phyloP scores from a whole-genome alignment of 2,888 invertebrate species.

The Lagria hirta region DNA sequence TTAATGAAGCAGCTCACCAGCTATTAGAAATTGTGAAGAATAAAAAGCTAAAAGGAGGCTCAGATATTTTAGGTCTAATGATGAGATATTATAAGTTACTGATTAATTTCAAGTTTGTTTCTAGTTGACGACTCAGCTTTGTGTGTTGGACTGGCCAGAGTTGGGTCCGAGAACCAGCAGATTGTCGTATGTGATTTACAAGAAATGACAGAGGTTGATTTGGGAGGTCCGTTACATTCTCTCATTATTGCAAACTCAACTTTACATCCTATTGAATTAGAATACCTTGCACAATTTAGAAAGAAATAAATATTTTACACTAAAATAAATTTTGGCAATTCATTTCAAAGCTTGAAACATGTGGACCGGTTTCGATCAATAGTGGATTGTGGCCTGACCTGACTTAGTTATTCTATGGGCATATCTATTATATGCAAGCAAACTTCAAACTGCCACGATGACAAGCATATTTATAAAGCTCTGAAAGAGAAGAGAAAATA shows the following conservation, averaged over 20 bases:
- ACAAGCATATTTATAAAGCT: too few relatives aligned
- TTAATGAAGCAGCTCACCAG: slow-evolving; percentile 83
- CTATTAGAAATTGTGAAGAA: slow-evolving; percentile 69
- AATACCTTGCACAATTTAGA: slow-evolving; percentile 77
- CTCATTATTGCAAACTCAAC: slow-evolving; percentile 81
- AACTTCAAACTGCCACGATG: too few relatives aligned
- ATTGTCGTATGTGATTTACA: slow-evolving; percentile 74
- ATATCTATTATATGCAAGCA: too few relatives aligned
- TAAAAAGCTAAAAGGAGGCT: slow-evolving; percentile 10
- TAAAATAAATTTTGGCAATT: too few relatives aligned
- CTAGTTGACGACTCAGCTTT: slow-evolving; percentile 59
- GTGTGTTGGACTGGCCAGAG: slow-evolving; percentile 86
- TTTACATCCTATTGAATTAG: slow-evolving; percentile 88
- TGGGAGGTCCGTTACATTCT: slow-evolving; percentile 93
- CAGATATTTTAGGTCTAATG: slow-evolving; percentile 3
- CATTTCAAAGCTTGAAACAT: too few relatives aligned
- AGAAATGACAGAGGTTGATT: slow-evolving; percentile 69
- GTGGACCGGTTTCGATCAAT: too few relatives aligned
- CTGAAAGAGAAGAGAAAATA: too few relatives aligned
- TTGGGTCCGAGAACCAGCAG: slow-evolving; percentile 82
- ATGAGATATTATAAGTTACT: slow-evolving; percentile 7
- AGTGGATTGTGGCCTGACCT: too few relatives aligned
- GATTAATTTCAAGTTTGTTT: slow-evolving; percentile 36
- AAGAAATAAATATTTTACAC: too few relatives aligned
- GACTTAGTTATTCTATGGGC: too few relatives aligned